phyloP scores from a whole-genome alignment of 2,797 vertebrate species.

The Falco columbarius region DNA sequence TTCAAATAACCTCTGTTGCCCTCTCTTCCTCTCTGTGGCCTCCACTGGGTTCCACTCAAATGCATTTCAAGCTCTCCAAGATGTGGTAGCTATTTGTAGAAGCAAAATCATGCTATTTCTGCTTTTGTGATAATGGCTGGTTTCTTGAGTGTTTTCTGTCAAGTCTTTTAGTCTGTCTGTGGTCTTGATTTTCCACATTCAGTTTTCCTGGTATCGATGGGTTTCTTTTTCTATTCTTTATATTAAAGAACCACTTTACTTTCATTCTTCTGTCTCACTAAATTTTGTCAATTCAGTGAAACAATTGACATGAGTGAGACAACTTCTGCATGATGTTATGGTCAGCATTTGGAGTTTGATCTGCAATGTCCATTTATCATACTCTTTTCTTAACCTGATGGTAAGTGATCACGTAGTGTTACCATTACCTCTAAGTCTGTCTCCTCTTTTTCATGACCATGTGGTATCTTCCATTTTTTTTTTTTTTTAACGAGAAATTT shows the following conservation, averaged over 20 bases:
- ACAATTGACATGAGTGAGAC: background rate
- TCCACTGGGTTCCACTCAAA: background rate
- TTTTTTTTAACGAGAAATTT: background rate
- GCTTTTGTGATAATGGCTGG: background rate
- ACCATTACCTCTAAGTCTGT: background rate
- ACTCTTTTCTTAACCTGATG: background rate
- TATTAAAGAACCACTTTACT: background rate
- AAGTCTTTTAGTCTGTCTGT: background rate
- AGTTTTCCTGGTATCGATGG: background rate
- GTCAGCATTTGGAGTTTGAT: background rate
- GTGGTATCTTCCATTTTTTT: background rate
- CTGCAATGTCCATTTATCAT: background rate
- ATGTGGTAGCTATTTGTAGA: conserved; percentile 5
- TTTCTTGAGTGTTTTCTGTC: background rate
- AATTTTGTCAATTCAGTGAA: background rate
- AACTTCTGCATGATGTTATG: background rate
- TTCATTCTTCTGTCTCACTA: background rate
- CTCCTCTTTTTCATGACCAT: background rate
- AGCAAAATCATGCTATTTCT: background rate
- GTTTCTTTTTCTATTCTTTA: background rate
- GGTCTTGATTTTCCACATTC: background rate
- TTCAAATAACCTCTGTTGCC: conserved; percentile 23
- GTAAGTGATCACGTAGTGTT: background rate
- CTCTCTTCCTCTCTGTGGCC: background rate
- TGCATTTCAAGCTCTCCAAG: conserved; percentile 12